These are phyloP conservation scores for Gopherus flavomarginatus DNA, from an alignment of 2,113 vertebrate genomes.

Conservation along the genomic window DNA sequence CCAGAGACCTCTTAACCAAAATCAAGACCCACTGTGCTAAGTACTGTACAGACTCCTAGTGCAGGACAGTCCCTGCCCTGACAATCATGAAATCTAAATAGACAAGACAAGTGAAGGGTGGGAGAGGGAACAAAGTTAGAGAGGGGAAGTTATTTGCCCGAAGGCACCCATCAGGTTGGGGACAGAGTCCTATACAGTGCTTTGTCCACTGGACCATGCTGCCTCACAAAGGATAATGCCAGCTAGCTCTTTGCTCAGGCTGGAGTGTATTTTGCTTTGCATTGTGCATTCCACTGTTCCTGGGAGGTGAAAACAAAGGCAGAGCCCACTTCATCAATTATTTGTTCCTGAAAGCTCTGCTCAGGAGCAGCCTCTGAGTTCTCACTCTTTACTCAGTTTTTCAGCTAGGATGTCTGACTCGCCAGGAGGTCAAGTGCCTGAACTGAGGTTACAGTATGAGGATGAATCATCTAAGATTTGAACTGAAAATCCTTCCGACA, in stretches of 20 bases:
- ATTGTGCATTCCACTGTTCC: background rate
- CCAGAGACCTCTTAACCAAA: too few species aligned
- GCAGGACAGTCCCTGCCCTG: too few species aligned
- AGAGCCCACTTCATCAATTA: background rate
- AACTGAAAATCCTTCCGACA: background rate
- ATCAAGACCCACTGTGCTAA: too few species aligned
- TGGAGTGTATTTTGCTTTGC: background rate
- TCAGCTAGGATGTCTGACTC: background rate
- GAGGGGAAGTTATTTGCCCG: background rate
- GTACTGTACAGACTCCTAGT: too few species aligned
- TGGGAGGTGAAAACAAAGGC: background rate
- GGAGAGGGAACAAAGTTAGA: background rate
- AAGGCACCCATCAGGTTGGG: background rate
- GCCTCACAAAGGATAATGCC: background rate
- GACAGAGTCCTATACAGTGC: background rate
- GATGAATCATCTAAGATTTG: background rate
- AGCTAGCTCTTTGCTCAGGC: background rate
- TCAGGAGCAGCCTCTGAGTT: background rate
- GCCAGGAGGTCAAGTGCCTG: background rate
- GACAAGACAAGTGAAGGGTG: background rate
- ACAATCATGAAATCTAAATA: background rate
- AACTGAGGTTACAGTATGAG: background rate
- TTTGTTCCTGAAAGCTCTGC: background rate
- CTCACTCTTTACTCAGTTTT: background rate
- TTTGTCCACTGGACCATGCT: background rate